Evolutionary conservation across 2,888 invertebrate genomes (phyloP).

Genomic region (Atethmia centrago): DNA sequence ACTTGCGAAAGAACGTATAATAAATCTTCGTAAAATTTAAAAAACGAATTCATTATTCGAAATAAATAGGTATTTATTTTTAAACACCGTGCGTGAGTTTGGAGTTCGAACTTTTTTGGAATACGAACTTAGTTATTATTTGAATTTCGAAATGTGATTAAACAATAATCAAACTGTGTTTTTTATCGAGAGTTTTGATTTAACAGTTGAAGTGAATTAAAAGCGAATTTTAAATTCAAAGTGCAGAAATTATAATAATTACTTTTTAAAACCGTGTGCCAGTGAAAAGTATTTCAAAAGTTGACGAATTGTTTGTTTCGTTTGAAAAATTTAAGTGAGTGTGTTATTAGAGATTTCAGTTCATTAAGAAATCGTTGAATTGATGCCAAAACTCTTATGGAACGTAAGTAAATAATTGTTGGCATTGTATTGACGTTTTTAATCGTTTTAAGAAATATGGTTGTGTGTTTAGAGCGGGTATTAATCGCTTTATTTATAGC

Average conservation of each 20-base stretch:
- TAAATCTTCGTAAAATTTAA: slow-evolving; percentile 21
- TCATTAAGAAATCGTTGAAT: slow-evolving; percentile 69
- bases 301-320: slow-evolving; percentile 40
- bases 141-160: slow-evolving; percentile 13
- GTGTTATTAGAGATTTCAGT: slow-evolving; percentile 55
- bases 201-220: slow-evolving; percentile 13
- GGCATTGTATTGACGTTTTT: slow-evolving; percentile 50
- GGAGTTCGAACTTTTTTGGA: neutral
- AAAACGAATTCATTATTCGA: neutral
- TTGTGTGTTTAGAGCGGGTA: slow-evolving; percentile 11
- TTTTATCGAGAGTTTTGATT: slow-evolving; percentile 16
- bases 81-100: slow-evolving; percentile 6
- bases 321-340: slow-evolving; percentile 56
- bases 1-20: slow-evolving; percentile 40
- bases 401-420: slow-evolving; percentile 65
- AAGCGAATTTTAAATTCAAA: neutral
- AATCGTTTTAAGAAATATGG: slow-evolving; percentile 48
- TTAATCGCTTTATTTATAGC: slow-evolving; percentile 43
- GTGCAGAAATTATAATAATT: neutral
- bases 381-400: slow-evolving; percentile 60
- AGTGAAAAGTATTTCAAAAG: slow-evolving; percentile 43
- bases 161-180: slow-evolving; percentile 5
- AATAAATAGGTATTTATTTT: too few relatives aligned
- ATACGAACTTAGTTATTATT: neutral
- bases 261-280: slow-evolving; percentile 7